Percentiles rank a stretch among this genome's conserved stretches.
These are phyloP conservation scores for Machimus rusticus DNA, from an alignment of 2,888 invertebrate species.

Conservation along the genomic window DNA sequence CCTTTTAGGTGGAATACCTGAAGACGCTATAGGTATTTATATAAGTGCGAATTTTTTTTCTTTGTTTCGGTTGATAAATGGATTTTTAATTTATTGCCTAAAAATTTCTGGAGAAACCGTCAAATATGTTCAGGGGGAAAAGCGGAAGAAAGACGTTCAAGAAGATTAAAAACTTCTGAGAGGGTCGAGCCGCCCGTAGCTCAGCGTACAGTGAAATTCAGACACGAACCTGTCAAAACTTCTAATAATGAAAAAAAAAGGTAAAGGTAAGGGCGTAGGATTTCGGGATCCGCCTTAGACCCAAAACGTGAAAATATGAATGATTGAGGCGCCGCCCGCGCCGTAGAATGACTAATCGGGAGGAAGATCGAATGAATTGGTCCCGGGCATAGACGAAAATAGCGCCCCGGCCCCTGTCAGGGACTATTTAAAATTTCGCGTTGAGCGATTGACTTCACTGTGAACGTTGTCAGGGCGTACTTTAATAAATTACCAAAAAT, in stretches of 20 bases:
- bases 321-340: not conserved
- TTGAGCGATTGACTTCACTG: not conserved
- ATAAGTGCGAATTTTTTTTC: not conserved
- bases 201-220: not conserved
- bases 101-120: not conserved
- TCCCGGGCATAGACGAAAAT: not conserved
- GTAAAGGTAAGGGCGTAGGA: not conserved
- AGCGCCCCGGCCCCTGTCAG: not conserved
- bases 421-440: not conserved
- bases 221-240: not conserved
- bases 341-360: not conserved
- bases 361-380: not conserved
- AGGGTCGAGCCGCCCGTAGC: not conserved
- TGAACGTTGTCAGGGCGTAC: not conserved
- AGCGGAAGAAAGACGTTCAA: not conserved
- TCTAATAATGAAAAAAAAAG: constrained; percentile 2
- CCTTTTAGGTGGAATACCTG: not conserved
- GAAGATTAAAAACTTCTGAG: not conserved
- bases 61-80: constrained; percentile 32
- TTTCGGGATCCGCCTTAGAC: not conserved
- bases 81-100: constrained; percentile 32
- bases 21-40: not conserved
- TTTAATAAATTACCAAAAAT: not conserved
- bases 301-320: not conserved
- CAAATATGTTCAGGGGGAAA: not conserved